Conservation (phyloP, 2,888 invertebrate species). For the Leucania comma region DNA sequence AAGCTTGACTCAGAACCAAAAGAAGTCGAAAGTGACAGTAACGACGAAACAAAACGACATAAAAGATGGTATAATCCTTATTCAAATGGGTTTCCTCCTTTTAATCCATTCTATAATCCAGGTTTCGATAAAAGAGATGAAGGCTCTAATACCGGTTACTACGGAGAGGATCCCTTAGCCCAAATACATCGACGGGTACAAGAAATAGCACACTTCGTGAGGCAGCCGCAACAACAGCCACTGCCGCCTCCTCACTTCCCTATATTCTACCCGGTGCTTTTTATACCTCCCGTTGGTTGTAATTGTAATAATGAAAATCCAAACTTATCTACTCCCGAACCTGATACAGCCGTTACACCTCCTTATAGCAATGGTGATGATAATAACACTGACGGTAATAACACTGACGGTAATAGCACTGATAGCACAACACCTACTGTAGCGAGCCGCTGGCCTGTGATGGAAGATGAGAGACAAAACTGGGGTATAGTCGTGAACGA, state of each 20-base stretch:
- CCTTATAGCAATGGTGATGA: constrained; percentile 33
- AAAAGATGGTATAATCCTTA: constrained; percentile 77
- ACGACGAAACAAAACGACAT: constrained; percentile 71
- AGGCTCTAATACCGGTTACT: constrained; percentile 62
- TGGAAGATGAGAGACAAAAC: constrained; percentile 81
- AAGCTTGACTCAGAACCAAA: constrained; percentile 65
- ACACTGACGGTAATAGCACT: background rate
- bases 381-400: background rate
- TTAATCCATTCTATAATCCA: constrained; percentile 69
- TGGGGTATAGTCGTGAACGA: constrained; percentile 79
- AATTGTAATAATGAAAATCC: constrained; percentile 65
- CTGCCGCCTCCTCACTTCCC: constrained; percentile 71
- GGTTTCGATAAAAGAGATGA: constrained; percentile 68
- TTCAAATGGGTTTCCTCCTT: constrained; percentile 70
- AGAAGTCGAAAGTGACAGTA: constrained; percentile 61
- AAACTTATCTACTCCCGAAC: constrained; percentile 29
- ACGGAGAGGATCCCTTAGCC: constrained; percentile 73
- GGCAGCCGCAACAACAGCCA: constrained; percentile 67
- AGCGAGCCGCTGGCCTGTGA: constrained; percentile 71
- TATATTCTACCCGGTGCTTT: constrained; percentile 76
- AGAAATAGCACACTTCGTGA: constrained; percentile 70
- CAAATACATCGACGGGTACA: constrained; percentile 75
- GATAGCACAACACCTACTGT: constrained; percentile 64
- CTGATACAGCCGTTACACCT: constrained; percentile 20
- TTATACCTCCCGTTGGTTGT: constrained; percentile 73